Evolutionary conservation across 2,113 vertebrate genomes (phyloP).

Genomic region (Petromus typicus): DNA sequence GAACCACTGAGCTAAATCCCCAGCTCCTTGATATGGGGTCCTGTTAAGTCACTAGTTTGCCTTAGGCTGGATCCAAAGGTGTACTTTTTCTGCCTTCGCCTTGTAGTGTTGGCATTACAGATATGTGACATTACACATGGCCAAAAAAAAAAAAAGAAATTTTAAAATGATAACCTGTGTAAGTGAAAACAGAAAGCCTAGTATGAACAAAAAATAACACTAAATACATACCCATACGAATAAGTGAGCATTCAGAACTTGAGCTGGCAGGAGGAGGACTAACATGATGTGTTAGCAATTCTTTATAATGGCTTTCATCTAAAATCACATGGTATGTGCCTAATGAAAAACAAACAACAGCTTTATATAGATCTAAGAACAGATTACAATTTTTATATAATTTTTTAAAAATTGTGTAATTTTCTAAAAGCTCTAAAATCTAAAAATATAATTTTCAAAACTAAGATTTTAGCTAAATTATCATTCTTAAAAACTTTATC

Average conservation of each 20-base stretch:
- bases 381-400: constrained; percentile 6
- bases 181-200: constrained; percentile 8
- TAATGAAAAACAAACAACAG: constrained; percentile 72
- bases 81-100: neutral
- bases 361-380: neutral
- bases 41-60: neutral
- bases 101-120: neutral
- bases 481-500: constrained; percentile 33
- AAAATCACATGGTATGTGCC: constrained; percentile 96
- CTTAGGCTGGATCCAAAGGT: neutral
- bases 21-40: neutral
- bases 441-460: constrained; percentile 54
- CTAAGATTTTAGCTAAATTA: constrained; percentile 47
- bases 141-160: neutral
- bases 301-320: constrained; percentile 97
- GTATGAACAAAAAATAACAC: neutral
- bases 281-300: constrained; percentile 94
- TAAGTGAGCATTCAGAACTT: constrained; percentile 96
- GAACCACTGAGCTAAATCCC: neutral
- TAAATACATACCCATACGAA: constrained; percentile 95
- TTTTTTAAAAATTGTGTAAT: constrained; percentile 18
- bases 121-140: neutral
- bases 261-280: constrained; percentile 95
- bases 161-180: constrained; percentile 17
- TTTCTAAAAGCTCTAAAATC: neutral